Base-by-base conservation (phyloP, 2,113 vertebrate genomes). In the Paratilapia polleni region DNA sequence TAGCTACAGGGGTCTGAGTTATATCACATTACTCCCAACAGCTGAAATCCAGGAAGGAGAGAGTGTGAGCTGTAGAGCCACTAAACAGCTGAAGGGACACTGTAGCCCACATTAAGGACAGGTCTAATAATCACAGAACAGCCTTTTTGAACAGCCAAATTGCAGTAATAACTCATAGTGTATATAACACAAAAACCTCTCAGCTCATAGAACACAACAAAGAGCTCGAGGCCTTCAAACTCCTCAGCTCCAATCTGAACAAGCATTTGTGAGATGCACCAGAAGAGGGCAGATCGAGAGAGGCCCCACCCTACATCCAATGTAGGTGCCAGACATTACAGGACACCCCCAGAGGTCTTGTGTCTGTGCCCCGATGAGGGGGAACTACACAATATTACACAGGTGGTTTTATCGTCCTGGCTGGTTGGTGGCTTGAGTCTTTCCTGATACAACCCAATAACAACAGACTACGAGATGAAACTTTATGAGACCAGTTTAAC, bases 11-110 rank as follows among this genome's bases (percentile, higher is more conserved):
- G 91, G 63, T 91, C 81, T 57, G 83, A 63, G 61, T 85, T 82
- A 82, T 93, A 94, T 96, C 95, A 63, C 68, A 91, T 96, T 96
- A 94, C 95, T 70, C 89, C 89, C 92, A 95, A 94, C 89, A 95
- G 95, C 94, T 96, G 95, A 96, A 95, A 95, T 93, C 80, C 87
- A 84, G 91, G 90, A 90, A 73, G 93, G 92, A 94, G 93, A 82
- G 83, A 77, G 89, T 76, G 88, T 59, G 83, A 91, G 87, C 80
- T 78, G 82, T 81, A 89, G 94, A 94, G 93, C 82, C 88, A 89
- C 90, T 80, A 92, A 95, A 95, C 96, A 96, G 95, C 95, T 96
- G 95, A 95, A 88, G 77, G 87, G 73, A 84, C 85, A 59, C 88
- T 86, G 82, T 80, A 82, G 83, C 81, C 78, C 88, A 76, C 15